Conservation (phyloP, 2,888 invertebrate species). For the Microplitis deprimator region DNA sequence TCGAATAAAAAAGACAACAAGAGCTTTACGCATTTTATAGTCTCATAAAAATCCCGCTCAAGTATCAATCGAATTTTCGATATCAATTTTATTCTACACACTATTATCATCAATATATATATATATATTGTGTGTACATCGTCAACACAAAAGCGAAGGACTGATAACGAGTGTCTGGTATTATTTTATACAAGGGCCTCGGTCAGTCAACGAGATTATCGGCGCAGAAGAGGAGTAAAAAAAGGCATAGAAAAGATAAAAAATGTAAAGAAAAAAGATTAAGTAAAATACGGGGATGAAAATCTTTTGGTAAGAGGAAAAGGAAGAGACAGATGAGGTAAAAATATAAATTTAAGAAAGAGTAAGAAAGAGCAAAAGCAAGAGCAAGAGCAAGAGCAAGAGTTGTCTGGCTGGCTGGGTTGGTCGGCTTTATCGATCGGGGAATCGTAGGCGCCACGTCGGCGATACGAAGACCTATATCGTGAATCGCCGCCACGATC, state of each 20-base stretch:
- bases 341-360: constrained; percentile 15
- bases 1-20: background rate
- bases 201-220: constrained; percentile 36
- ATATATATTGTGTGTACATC: background rate
- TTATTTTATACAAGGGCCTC: constrained; percentile 34
- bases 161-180: constrained; percentile 29
- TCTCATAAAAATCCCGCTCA: background rate
- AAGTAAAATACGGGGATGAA: constrained; percentile 19
- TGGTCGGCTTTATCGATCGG: constrained; percentile 45
- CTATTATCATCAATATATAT: background rate
- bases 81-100: background rate
- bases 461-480: constrained; percentile 46
- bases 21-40: background rate
- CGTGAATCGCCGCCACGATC: constrained; percentile 42
- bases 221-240: constrained; percentile 28
- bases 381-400: constrained; percentile 29
- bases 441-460: constrained; percentile 45
- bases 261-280: constrained; percentile 7
- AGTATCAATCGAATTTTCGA: background rate
- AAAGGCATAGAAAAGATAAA: constrained; percentile 21
- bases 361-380: constrained; percentile 16
- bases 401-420: constrained; percentile 45
- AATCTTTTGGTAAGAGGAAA: background rate
- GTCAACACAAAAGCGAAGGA: background rate
- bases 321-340: constrained; percentile 15